These are phyloP conservation scores for Neomorphus geoffroyi DNA, from an alignment of 2,797 vertebrate species.

Conservation along the genomic window DNA sequence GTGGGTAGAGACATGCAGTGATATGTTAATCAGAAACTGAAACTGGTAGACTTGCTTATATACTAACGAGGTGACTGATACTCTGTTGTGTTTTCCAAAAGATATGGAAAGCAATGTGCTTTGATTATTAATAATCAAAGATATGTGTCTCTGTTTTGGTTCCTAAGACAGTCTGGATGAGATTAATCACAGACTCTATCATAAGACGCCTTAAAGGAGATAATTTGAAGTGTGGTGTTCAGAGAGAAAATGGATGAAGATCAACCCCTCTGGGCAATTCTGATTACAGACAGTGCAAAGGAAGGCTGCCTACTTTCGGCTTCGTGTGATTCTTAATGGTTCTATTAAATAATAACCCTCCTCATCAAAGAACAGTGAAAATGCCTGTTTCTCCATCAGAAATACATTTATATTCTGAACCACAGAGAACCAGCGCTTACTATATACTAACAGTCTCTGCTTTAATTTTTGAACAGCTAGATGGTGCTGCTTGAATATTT, in stretches of 20 bases:
- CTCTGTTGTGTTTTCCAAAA: background rate
- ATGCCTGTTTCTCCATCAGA: background rate
- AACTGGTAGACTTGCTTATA: background rate
- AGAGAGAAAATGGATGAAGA: background rate
- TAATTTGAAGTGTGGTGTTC: fast-evolving
- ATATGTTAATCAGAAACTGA: background rate
- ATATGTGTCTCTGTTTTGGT: background rate
- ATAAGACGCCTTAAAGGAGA: background rate
- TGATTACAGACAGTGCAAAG: background rate
- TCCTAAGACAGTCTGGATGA: background rate
- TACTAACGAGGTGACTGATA: background rate
- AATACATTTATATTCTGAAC: background rate
- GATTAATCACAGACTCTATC: background rate
- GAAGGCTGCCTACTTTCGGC: background rate
- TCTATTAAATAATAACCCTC: background rate
- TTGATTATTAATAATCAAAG: background rate
- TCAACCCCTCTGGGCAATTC: background rate
- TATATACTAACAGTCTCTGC: background rate
- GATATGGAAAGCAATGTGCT: background rate
- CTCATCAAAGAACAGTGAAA: background rate
- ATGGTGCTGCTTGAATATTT: slow-evolving; percentile 5
- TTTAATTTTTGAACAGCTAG: slow-evolving; percentile 6
- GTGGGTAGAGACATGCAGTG: background rate
- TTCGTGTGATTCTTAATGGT: background rate
- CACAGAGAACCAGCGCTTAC: background rate